phyloP scores from a whole-genome alignment of 2,888 invertebrate species.

The Orchesella flavescens region DNA sequence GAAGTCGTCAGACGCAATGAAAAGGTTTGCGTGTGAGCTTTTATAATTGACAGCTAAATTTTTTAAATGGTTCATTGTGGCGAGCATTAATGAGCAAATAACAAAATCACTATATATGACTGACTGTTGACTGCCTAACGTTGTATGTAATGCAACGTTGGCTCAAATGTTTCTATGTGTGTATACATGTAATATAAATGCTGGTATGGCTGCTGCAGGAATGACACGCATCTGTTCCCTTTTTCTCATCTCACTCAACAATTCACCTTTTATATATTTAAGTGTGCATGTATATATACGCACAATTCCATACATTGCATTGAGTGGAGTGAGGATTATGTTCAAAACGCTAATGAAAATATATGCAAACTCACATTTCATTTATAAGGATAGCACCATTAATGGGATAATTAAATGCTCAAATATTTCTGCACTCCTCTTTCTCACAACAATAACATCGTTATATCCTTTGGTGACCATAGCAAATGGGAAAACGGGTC shows the following conservation, averaged over 20 bases:
- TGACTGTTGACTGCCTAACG: conserved; percentile 26
- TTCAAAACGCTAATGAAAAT: conserved; percentile 30
- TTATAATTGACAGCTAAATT: conserved; percentile 65
- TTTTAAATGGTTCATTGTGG: conserved; percentile 63
- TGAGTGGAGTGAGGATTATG: conserved; percentile 27
- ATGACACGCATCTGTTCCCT: conserved; percentile 54
- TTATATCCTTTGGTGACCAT: conserved; percentile 47
- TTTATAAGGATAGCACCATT: conserved; percentile 53
- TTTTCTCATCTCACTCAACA: conserved; percentile 30
- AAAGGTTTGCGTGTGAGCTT: conserved; percentile 57
- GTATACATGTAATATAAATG: conserved; percentile 4
- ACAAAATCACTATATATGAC: conserved; percentile 61
- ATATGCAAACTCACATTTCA: conserved; percentile 36
- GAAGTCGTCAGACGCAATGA: conserved; percentile 53
- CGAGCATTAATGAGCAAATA: conserved; percentile 60
- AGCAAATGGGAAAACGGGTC: conserved; percentile 49
- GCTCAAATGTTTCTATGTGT: background rate
- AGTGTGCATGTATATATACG: no score
- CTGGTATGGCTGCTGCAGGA: background rate
- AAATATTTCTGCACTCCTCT: conserved; percentile 58
- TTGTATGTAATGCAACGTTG: background rate
- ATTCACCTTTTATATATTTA: background rate
- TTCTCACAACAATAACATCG: conserved; percentile 61
- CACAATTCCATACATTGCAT: no score
- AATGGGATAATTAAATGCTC: conserved; percentile 59